Conservation (phyloP, 2,888 invertebrate species). For the Hydraecia micacea region DNA sequence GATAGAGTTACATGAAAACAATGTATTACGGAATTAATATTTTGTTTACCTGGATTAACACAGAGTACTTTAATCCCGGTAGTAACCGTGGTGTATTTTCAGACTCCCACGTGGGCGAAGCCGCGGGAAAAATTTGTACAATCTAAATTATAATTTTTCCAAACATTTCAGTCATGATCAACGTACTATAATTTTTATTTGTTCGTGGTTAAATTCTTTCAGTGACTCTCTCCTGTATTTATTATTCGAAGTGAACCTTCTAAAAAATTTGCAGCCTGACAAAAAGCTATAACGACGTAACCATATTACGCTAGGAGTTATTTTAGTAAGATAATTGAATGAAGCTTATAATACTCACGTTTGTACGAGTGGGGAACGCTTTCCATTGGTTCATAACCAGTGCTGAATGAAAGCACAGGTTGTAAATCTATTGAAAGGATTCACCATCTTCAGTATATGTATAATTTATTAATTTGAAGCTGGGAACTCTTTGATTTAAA, state of each 20-base stretch:
- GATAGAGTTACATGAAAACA: too few species aligned
- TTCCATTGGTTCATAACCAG: background rate
- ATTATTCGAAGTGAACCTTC: background rate
- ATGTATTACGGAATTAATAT: background rate
- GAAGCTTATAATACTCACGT: conserved; percentile 32
- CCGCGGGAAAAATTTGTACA: background rate
- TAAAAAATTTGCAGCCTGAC: background rate
- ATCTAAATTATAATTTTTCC: background rate
- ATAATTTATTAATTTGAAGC: background rate
- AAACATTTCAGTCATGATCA: background rate
- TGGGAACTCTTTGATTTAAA: background rate
- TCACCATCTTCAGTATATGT: background rate
- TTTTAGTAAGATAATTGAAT: conserved; percentile 63
- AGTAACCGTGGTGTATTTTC: background rate
- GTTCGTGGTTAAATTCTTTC: background rate
- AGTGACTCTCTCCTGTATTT: background rate
- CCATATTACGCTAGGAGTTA: conserved; percentile 59
- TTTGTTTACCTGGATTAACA: background rate
- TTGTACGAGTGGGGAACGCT: conserved; percentile 1
- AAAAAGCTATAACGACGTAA: conserved; percentile 52
- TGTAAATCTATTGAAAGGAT: background rate
- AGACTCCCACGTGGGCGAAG: background rate
- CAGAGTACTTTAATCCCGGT: background rate
- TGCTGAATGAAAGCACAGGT: background rate
- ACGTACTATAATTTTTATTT: background rate